phyloP scores from a whole-genome alignment of 2,888 invertebrate genomes.

The Lasioglossum calceatum region DNA sequence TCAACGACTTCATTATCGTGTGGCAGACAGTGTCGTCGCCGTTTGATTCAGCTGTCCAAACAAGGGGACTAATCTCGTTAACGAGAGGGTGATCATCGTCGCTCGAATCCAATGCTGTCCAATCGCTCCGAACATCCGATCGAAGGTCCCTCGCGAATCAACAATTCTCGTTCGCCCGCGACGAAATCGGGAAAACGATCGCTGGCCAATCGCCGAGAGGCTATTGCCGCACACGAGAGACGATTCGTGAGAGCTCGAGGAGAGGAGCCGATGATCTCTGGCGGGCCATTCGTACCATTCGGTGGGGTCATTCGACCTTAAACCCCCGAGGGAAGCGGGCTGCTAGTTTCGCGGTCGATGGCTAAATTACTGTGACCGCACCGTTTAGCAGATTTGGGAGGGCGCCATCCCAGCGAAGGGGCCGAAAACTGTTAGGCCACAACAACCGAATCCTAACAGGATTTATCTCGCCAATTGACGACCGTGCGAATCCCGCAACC shows the following conservation, averaged over 20 bases:
- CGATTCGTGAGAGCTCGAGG: neutral
- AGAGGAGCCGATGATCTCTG: neutral
- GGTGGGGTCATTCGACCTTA: conserved; percentile 25
- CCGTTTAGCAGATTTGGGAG: conserved; percentile 53
- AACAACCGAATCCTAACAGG: conserved; percentile 31
- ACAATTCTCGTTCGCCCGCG: neutral
- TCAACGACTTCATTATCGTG: conserved; percentile 50
- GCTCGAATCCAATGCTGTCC: neutral
- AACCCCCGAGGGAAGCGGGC: conserved; percentile 21
- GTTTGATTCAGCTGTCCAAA: conserved; percentile 50
- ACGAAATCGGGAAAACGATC: neutral
- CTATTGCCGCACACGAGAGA: neutral
- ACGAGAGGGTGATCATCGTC: conserved; percentile 34
- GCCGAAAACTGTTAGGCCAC: conserved; percentile 24
- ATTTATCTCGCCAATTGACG: conserved; percentile 8
- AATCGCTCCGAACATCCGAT: neutral
- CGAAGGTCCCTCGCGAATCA: neutral
- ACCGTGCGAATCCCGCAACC: conserved; percentile 6
- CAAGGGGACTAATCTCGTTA: conserved; percentile 41
- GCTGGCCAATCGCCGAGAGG: neutral
- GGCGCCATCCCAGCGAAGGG: conserved; percentile 17
- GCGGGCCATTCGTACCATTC: neutral
- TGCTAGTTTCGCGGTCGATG: conserved; percentile 46
- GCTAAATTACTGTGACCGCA: conserved; percentile 58
- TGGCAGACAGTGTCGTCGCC: conserved; percentile 30